Conservation (phyloP, 2,797 vertebrate species). For the Ceyx erithaca region DNA sequence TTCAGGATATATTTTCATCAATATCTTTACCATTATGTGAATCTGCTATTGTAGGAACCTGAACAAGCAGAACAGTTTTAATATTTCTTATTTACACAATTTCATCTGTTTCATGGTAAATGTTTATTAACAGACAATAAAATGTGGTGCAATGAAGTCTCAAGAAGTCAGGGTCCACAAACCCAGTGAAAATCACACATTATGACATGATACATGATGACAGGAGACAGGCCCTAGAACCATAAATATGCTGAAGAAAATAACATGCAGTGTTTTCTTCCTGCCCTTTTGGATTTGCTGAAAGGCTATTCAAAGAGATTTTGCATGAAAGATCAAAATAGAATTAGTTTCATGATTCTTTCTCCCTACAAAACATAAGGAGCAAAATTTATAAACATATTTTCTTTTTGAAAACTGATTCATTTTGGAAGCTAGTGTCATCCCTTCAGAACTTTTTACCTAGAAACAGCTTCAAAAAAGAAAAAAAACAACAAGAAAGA, state of each 20-base stretch:
- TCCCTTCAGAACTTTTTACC: neutral
- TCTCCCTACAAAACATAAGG: neutral
- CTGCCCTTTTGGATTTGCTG: neutral
- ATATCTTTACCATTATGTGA: neutral
- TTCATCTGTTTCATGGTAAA: neutral
- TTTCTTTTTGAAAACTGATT: neutral
- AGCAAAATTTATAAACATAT: neutral
- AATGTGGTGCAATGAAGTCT: neutral
- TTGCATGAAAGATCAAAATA: neutral
- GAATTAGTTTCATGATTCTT: neutral
- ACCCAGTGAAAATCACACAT: neutral
- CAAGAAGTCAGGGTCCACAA: neutral
- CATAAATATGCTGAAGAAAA: constrained; percentile 31
- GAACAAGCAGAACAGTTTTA: neutral
- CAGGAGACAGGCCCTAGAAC: neutral
- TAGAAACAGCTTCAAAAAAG: neutral
- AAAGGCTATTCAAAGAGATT: neutral
- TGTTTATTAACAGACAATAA: neutral
- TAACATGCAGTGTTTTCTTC: neutral
- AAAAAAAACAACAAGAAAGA: neutral
- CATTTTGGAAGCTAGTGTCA: neutral
- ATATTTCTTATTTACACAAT: neutral
- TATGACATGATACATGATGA: neutral
- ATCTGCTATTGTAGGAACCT: neutral
- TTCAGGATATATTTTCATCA: neutral